phyloP scores from a whole-genome alignment of 2,888 invertebrate species.

The Achlya flavicornis region DNA sequence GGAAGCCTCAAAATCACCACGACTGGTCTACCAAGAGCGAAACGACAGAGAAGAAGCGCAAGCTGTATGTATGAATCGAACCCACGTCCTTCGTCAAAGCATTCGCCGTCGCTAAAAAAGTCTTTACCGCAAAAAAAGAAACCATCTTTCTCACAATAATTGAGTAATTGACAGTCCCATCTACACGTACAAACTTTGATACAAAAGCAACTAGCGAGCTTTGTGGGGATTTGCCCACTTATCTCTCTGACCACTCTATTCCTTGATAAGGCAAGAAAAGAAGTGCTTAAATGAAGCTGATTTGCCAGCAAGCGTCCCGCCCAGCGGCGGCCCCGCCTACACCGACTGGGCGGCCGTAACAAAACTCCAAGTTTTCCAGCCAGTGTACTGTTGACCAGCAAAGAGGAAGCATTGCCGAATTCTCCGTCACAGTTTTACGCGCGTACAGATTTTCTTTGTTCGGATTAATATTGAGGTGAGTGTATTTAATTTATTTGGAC shows the following conservation, averaged over 20 bases:
- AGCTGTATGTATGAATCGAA: no score
- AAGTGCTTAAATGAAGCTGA: constrained; percentile 61
- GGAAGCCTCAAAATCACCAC: no score
- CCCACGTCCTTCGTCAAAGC: no score
- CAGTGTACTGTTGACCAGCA: constrained; percentile 52
- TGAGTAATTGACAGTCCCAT: not conserved
- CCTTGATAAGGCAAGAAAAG: constrained; percentile 66
- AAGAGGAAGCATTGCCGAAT: constrained; percentile 33
- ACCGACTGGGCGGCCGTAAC: constrained; percentile 56
- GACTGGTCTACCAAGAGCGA: no score
- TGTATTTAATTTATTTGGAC: constrained; percentile 15
- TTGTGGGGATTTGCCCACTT: constrained; percentile 46
- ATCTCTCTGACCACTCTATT: constrained; percentile 63
- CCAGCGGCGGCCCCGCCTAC: constrained; percentile 70
- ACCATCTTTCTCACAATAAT: constrained; percentile 15
- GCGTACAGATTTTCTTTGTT: constrained; percentile 17
- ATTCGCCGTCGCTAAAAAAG: no score
- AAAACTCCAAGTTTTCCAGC: constrained; percentile 32
- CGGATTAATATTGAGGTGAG: constrained; percentile 14
- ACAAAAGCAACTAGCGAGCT: constrained; percentile 12
- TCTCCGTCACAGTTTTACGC: constrained; percentile 32
- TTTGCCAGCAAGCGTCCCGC: constrained; percentile 68
- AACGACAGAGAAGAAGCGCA: no score
- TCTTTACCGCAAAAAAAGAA: not conserved
- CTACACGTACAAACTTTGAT: not conserved